A percentile compares a stretch with the other conserved stretches of the same genome.
Evolutionary conservation across 2,888 invertebrate genomes (phyloP).

Genomic region (Cecidostiba fungosa): DNA sequence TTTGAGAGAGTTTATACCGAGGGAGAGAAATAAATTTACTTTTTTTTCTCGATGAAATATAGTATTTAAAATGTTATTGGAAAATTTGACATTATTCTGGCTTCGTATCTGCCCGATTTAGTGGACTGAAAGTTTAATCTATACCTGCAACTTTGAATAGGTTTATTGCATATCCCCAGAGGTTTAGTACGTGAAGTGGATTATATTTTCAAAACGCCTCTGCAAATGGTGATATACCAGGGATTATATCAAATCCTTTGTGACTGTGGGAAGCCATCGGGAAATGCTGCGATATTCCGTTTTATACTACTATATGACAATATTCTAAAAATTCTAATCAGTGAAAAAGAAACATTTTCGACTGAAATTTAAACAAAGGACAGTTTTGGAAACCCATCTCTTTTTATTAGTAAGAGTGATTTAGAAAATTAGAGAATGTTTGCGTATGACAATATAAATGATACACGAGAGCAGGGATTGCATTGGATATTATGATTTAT

Average conservation of each 20-base stretch:
- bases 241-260: neutral
- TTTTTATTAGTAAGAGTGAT: too few species aligned
- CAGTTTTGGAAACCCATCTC: too few species aligned
- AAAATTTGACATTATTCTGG: neutral
- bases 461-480: too few species aligned
- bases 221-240: neutral
- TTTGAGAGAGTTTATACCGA: neutral
- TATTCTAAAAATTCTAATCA: too few species aligned
- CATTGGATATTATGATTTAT: too few species aligned
- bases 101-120: too few species aligned
- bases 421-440: too few species aligned
- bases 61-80: neutral
- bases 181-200: neutral
- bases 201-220: neutral
- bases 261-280: neutral
- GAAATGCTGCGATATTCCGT: neutral
- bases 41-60: neutral
- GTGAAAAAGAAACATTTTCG: too few species aligned
- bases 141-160: neutral
- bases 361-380: too few species aligned
- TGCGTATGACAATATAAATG: too few species aligned
- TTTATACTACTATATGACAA: too few species aligned
- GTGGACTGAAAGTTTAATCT: too few species aligned
- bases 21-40: neutral
- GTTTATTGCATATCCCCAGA: neutral